Conservation (phyloP, 2,113 vertebrate species). For the Cepphus grylle region DNA sequence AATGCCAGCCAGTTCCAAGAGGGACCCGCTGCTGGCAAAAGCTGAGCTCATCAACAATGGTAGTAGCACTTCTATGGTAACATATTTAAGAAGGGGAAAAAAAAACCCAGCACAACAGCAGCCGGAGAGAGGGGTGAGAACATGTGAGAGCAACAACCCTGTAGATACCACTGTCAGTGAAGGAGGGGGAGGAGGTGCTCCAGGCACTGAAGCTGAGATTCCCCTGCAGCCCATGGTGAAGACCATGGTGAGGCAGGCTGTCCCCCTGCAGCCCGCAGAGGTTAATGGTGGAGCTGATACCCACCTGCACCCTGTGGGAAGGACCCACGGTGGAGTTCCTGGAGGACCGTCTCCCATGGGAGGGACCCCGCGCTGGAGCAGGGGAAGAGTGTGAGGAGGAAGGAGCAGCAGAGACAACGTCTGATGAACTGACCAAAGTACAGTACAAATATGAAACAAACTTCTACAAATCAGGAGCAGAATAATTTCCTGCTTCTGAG, state of each 20-base stretch:
- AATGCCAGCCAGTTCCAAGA: neutral
- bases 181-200: neutral
- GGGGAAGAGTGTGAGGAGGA: neutral
- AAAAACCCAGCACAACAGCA: neutral
- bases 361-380: neutral
- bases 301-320: neutral
- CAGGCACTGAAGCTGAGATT: neutral
- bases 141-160: neutral
- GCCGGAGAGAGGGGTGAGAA: neutral
- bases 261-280: neutral
- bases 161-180: neutral
- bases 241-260: neutral
- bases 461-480: neutral
- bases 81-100: neutral
- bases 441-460: neutral
- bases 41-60: neutral
- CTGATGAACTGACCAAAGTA: neutral
- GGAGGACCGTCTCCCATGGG: neutral
- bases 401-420: neutral
- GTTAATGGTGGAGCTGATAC: neutral
- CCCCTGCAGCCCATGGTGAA: neutral
- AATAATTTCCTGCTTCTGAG: neutral
- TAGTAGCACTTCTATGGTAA: neutral
- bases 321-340: neutral
- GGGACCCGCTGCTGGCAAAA: rapidly evolving